Percentiles rank a stretch among this genome's conserved stretches.
Evolutionary conservation across 2,888 invertebrate genomes (phyloP).

Genomic region (Sphaerophoria rueppellii): DNA sequence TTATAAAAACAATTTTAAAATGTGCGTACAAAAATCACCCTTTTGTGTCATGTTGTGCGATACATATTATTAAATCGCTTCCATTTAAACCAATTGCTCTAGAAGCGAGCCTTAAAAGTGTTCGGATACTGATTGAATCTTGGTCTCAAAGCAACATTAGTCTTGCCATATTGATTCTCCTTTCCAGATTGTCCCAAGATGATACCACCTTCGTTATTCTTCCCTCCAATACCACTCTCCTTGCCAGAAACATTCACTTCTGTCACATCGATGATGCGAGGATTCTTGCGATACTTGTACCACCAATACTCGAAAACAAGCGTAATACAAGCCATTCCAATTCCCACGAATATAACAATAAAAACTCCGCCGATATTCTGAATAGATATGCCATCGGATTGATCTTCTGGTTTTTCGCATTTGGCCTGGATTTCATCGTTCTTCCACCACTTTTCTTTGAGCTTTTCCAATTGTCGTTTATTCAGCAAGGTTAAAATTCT

Average conservation of each 20-base stretch:
- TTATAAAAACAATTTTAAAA: slow-evolving; percentile 31
- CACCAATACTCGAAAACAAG: slow-evolving; percentile 97
- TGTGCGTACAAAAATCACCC: slow-evolving; percentile 44
- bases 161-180: slow-evolving; percentile 77
- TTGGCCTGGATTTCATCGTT: slow-evolving; percentile 89
- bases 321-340: slow-evolving; percentile 94
- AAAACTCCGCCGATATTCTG: slow-evolving; percentile 99
- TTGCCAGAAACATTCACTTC: slow-evolving; percentile 81
- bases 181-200: slow-evolving; percentile 79
- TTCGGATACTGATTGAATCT: slow-evolving; percentile 80
- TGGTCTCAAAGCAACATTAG: slow-evolving; percentile 79
- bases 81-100: slow-evolving; percentile 63
- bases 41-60: slow-evolving; percentile 19
- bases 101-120: slow-evolving; percentile 79
- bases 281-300: slow-evolving; percentile 89
- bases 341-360: slow-evolving; percentile 98
- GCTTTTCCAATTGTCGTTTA: slow-evolving; percentile 93
- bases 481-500: slow-evolving; percentile 97
- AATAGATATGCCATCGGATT: slow-evolving; percentile 98
- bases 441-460: slow-evolving; percentile 99
- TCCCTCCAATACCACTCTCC: slow-evolving; percentile 76
- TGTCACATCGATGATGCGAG: slow-evolving; percentile 85
- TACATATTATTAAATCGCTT: neutral
- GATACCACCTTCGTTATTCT: slow-evolving; percentile 78
- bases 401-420: slow-evolving; percentile 94